Evolutionary conservation across 2,113 vertebrate genomes (phyloP).

Genomic region (Cephalopholis sonnerati): DNA sequence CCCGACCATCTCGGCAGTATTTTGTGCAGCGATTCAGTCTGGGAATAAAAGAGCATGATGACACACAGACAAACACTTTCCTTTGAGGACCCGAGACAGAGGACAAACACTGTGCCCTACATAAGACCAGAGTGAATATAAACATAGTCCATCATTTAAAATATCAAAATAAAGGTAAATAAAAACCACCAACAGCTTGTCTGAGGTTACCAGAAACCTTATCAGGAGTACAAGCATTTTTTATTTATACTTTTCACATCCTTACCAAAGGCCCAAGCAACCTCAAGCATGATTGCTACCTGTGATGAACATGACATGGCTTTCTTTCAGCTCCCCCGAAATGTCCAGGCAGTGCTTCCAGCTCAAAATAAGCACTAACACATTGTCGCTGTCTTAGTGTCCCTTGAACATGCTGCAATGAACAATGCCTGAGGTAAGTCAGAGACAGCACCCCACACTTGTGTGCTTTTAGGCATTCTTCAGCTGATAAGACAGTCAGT

Average conservation of each 20-base stretch:
- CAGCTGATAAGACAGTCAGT: conserved; percentile 56
- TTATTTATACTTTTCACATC: conserved; percentile 61
- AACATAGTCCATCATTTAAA: conserved; percentile 70
- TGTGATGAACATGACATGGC: conserved; percentile 56
- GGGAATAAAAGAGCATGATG: conserved; percentile 72
- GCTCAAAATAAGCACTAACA: conserved; percentile 60
- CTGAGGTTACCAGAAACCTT: conserved; percentile 52
- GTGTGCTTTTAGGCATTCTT: conserved; percentile 68
- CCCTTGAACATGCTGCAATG: conserved; percentile 56
- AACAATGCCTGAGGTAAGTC: conserved; percentile 64
- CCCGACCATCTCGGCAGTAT: conserved; percentile 78
- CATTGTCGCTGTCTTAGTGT: conserved; percentile 42
- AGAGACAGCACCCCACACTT: conserved; percentile 52
- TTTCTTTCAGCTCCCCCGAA: conserved; percentile 54
- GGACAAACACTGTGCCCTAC: conserved; percentile 62
- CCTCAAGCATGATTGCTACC: conserved; percentile 45
- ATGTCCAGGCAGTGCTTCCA: conserved; percentile 64
- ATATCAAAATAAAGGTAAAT: conserved; percentile 64
- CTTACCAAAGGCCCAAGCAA: conserved; percentile 42
- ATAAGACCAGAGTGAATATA: conserved; percentile 71
- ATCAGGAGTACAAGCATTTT: conserved; percentile 58
- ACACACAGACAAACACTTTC: conserved; percentile 71
- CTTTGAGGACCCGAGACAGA: conserved; percentile 64
- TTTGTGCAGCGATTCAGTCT: conserved; percentile 75
- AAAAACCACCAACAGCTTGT: conserved; percentile 48